Conservation (phyloP, 1,140 invertebrate species). For the Olivierus martensii region DNA sequence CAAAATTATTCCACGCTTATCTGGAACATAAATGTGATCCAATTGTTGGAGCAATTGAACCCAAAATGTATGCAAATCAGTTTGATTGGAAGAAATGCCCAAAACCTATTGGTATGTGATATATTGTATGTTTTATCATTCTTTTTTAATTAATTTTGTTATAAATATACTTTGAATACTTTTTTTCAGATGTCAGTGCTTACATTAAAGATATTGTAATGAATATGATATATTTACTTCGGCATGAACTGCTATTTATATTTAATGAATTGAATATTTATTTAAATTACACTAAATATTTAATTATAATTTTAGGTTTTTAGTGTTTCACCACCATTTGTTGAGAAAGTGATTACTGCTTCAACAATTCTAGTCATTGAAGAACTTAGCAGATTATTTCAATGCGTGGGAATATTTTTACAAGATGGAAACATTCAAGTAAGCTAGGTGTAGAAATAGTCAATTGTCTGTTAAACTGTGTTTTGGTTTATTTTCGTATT, state of each 20-base stretch:
- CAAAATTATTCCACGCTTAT: conserved; percentile 43
- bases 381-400: conserved; percentile 72
- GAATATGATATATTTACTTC: too few relatives aligned
- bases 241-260: too few relatives aligned
- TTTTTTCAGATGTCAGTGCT: conserved; percentile 49
- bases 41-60: conserved; percentile 82
- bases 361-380: conserved; percentile 82
- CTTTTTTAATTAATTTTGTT: neutral
- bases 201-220: conserved; percentile 87
- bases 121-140: neutral
- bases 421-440: neutral
- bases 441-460: too few relatives aligned
- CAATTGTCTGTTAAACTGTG: too few relatives aligned
- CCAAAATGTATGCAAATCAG: conserved; percentile 80
- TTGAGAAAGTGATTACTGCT: conserved; percentile 58
- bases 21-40: conserved; percentile 86
- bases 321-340: conserved; percentile 59
- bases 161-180: neutral
- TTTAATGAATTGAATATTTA: too few relatives aligned
- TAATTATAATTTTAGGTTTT: conserved; percentile 45
- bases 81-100: conserved; percentile 69
- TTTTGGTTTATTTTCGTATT: too few relatives aligned
- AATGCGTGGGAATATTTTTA: conserved; percentile 44
- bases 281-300: too few relatives aligned
- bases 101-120: conserved; percentile 38